phyloP scores from a whole-genome alignment of 2,888 invertebrate species.

The Orchesella flavescens region DNA sequence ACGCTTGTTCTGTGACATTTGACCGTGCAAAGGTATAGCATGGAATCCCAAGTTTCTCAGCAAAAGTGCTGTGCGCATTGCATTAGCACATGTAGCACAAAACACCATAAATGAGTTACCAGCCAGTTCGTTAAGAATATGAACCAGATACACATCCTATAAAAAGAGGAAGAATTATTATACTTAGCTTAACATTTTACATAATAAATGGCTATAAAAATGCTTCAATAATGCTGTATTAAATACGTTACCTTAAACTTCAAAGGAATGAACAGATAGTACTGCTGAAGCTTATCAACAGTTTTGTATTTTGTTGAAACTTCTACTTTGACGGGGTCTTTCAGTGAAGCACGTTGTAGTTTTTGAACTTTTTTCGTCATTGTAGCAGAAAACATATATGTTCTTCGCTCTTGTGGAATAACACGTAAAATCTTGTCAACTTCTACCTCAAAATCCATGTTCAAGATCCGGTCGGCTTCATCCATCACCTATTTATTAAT shows the following conservation, averaged over 20 bases:
- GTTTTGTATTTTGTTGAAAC: slow-evolving; percentile 97
- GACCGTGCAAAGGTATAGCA: slow-evolving; percentile 98
- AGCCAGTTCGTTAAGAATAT: slow-evolving; percentile 93
- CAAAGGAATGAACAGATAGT: slow-evolving; percentile 94
- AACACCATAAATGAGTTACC: slow-evolving; percentile 98
- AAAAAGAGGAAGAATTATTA: slow-evolving; percentile 71
- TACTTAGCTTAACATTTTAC: no score
- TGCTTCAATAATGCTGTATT: no score
- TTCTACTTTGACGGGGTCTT: slow-evolving; percentile 96
- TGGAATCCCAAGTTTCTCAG: slow-evolving; percentile 91
- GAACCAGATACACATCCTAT: slow-evolving; percentile 95
- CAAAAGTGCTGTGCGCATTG: slow-evolving; percentile 90
- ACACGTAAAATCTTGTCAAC: slow-evolving; percentile 95
- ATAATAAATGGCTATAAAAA: not conserved
- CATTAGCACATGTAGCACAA: slow-evolving; percentile 94
- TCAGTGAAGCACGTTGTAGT: slow-evolving; percentile 93
- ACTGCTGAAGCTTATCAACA: slow-evolving; percentile 95
- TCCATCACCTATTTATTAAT: slow-evolving; percentile 88
- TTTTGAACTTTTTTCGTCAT: slow-evolving; percentile 99
- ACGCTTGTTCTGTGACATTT: slow-evolving; percentile 98
- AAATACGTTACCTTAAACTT: slow-evolving; percentile 86
- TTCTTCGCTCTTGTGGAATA: slow-evolving; percentile 91
- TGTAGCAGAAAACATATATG: slow-evolving; percentile 97
- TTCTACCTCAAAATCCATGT: slow-evolving; percentile 99
- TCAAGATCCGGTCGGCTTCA: slow-evolving; percentile 98